Percentiles rank a stretch among this genome's conserved stretches.
Conservation (phyloP, 2,888 invertebrate species). For the Aphodius granarius region DNA sequence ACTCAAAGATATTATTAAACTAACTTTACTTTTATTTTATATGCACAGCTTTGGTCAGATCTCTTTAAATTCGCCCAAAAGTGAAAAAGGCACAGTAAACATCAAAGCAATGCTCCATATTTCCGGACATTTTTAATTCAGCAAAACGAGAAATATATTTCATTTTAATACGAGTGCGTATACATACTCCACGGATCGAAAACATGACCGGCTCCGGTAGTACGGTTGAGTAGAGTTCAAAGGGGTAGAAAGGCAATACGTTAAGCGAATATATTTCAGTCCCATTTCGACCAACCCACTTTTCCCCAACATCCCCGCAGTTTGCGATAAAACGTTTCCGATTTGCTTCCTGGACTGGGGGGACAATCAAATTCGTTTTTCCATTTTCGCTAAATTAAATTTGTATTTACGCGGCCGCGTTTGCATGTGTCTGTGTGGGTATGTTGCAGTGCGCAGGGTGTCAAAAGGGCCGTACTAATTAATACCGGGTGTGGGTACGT, state of each 20-base stretch:
- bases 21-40: too few species aligned
- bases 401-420: neutral
- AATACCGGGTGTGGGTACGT: neutral
- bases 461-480: neutral
- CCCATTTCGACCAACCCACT: neutral
- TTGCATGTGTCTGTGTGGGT: neutral
- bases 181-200: neutral
- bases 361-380: neutral
- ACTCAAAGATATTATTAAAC: too few species aligned
- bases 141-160: neutral
- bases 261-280: neutral
- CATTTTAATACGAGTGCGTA: neutral
- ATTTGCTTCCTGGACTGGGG: neutral
- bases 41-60: too few species aligned
- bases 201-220: neutral
- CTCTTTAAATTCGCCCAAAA: too few species aligned
- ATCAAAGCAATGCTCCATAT: neutral
- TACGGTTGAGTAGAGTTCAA: neutral
- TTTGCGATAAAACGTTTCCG: conserved; percentile 1
- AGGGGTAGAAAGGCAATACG: neutral
- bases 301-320: neutral
- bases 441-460: neutral
- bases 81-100: neutral
- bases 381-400: conserved; percentile 12
- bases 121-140: neutral